Conservation (phyloP, 2,888 invertebrate species). For the Criorhina ranunculi region DNA sequence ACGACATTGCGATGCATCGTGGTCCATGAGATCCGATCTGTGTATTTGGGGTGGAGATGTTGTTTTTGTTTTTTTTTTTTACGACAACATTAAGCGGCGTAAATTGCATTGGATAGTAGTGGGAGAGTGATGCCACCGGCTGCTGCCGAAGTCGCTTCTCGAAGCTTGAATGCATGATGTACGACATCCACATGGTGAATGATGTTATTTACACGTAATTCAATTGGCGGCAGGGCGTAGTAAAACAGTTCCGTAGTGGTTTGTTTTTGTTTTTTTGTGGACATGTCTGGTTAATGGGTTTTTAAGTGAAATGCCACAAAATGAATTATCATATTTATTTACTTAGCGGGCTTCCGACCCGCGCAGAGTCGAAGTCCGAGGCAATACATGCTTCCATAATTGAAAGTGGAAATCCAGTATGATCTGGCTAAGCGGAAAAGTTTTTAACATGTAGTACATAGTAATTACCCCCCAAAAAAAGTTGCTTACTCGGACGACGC, state of each 20-base stretch:
- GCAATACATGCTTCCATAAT: no score
- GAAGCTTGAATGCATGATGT: slow-evolving; percentile 42
- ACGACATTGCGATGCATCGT: slow-evolving; percentile 43
- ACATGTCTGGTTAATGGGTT: slow-evolving; percentile 48
- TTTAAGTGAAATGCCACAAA: slow-evolving; percentile 61
- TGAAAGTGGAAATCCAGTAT: no score
- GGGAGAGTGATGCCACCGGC: slow-evolving; percentile 24
- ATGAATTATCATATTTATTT: slow-evolving; percentile 47
- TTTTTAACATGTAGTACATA: no score
- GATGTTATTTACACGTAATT: slow-evolving; percentile 72
- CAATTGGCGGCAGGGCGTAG: slow-evolving; percentile 65
- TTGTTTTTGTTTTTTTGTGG: slow-evolving; percentile 37
- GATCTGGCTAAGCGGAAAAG: no score
- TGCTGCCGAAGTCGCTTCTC: background rate
- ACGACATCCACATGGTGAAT: slow-evolving; percentile 57
- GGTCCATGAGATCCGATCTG: slow-evolving; percentile 2
- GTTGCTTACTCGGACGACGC: no score
- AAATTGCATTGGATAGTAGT: slow-evolving; percentile 65
- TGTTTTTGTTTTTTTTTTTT: slow-evolving; percentile 17
- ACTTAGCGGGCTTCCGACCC: no score
- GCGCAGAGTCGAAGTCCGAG: no score
- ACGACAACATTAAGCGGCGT: slow-evolving; percentile 46
- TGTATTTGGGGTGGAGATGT: slow-evolving; percentile 56
- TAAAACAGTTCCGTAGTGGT: slow-evolving; percentile 48
- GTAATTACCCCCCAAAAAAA: no score